These are phyloP conservation scores for Eubasilissa regina DNA, from an alignment of 1,140 invertebrate genomes.

Conservation along the genomic window DNA sequence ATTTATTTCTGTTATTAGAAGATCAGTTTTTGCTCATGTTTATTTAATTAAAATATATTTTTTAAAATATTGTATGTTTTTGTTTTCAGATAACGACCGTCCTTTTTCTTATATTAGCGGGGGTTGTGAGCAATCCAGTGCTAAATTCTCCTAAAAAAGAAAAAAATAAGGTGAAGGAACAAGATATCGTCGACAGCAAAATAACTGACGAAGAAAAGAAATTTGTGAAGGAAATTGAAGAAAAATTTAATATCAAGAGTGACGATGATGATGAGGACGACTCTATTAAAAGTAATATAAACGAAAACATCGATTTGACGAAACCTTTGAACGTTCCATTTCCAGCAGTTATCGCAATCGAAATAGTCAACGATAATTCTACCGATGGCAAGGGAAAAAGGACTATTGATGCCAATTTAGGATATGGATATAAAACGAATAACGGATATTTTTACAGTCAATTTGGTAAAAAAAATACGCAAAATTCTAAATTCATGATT, in stretches of 20 bases:
- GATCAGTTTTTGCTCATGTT: background rate
- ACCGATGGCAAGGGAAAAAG: constrained; percentile 71
- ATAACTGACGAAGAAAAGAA: constrained; percentile 67
- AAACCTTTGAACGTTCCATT: constrained; percentile 62
- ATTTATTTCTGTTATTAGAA: too few species aligned
- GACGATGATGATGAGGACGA: constrained; percentile 46
- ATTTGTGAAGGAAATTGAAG: constrained; percentile 70
- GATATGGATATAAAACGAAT: constrained; percentile 72
- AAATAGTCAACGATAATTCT: constrained; percentile 73
- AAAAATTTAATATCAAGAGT: constrained; percentile 64
- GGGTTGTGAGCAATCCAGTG: constrained; percentile 18
- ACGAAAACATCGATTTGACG: constrained; percentile 53
- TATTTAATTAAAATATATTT: constrained; percentile 1
- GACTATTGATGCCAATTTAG: constrained; percentile 74
- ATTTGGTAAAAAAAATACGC: constrained; percentile 67
- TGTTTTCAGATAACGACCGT: constrained; percentile 65
- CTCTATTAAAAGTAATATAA: constrained; percentile 19
- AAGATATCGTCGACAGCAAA: constrained; percentile 60
- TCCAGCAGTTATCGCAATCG: constrained; percentile 74
- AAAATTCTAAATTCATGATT: constrained; percentile 73
- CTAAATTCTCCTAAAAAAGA: constrained; percentile 49
- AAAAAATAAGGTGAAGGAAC: constrained; percentile 60
- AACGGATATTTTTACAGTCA: constrained; percentile 71
- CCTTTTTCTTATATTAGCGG: constrained; percentile 43
- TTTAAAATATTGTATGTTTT: constrained; percentile 45